Conservation (phyloP, 2,797 vertebrate genomes). For the Antennarius maculatus region DNA sequence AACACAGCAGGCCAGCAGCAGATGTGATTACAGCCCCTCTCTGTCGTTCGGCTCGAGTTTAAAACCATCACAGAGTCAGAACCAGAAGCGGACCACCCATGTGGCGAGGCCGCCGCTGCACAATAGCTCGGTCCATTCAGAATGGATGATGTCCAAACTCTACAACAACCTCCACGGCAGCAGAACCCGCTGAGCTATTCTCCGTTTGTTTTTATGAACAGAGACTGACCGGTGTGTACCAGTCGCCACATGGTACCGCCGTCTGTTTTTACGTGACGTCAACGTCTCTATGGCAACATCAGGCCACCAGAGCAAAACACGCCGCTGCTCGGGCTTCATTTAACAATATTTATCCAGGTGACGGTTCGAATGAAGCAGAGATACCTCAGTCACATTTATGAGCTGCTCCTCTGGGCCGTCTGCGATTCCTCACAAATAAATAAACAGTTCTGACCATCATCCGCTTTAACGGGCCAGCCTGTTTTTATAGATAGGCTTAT, state of each 20-base stretch:
- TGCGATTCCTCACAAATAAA: conserved; percentile 28
- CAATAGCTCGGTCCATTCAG: conserved; percentile 42
- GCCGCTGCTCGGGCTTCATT: conserved; percentile 60
- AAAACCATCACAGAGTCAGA: conserved; percentile 49
- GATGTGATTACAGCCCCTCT: conserved; percentile 59
- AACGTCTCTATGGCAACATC: conserved; percentile 63
- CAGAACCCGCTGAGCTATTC: conserved; percentile 47
- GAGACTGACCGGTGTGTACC: conserved; percentile 35
- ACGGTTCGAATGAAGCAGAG: conserved; percentile 52
- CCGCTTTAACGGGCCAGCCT: conserved; percentile 26
- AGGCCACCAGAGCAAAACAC: conserved; percentile 55
- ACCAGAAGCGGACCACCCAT: conserved; percentile 57
- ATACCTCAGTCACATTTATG: conserved; percentile 48
- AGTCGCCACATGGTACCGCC: conserved; percentile 59
- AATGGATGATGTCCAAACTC: conserved; percentile 43
- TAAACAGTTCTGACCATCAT: conserved; percentile 27
- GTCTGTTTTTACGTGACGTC: conserved; percentile 44
- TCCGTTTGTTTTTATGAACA: conserved; percentile 8
- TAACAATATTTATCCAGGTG: conserved; percentile 62
- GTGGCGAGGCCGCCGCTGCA: conserved; percentile 27
- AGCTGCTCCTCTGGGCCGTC: conserved; percentile 22
- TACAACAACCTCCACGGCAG: conserved; percentile 68
- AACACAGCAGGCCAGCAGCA: conserved; percentile 40
- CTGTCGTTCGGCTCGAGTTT: conserved; percentile 52
- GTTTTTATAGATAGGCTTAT: conserved; percentile 1